phyloP scores from a whole-genome alignment of 2,888 invertebrate species.

The Latheticus oryzae region DNA sequence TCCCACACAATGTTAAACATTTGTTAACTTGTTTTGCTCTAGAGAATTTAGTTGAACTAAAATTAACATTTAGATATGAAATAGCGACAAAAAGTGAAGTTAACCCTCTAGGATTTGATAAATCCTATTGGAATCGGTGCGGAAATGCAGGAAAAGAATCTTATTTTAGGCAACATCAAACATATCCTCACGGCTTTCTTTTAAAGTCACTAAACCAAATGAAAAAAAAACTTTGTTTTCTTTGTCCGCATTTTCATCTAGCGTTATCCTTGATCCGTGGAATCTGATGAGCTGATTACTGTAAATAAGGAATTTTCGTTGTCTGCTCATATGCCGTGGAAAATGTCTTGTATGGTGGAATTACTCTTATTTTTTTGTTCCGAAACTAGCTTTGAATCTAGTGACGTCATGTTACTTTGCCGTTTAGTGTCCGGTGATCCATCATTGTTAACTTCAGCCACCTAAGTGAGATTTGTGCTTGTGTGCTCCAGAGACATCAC shows the following conservation, averaged over 20 bases:
- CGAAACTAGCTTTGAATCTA: slow-evolving; percentile 17
- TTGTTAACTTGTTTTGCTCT: slow-evolving; percentile 34
- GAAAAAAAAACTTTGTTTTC: slow-evolving; percentile 46
- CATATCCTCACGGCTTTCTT: slow-evolving; percentile 47
- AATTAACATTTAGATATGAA: slow-evolving; percentile 32
- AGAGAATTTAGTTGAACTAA: slow-evolving; percentile 31
- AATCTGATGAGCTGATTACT: slow-evolving; percentile 52
- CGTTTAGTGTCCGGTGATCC: slow-evolving; percentile 50
- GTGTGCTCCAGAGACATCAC: slow-evolving; percentile 46
- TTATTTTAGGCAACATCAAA: slow-evolving; percentile 48
- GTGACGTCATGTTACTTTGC: slow-evolving; percentile 46
- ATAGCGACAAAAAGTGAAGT: slow-evolving; percentile 23
- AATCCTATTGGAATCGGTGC: slow-evolving; percentile 39
- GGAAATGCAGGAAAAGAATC: slow-evolving; percentile 41
- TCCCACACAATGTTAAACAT: slow-evolving; percentile 40
- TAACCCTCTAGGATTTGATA: slow-evolving; percentile 26
- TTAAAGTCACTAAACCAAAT: slow-evolving; percentile 49
- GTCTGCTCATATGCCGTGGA: slow-evolving; percentile 8
- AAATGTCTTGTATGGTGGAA: slow-evolving; percentile 7
- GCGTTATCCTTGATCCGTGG: slow-evolving; percentile 46
- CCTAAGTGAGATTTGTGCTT: slow-evolving; percentile 60
- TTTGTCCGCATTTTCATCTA: slow-evolving; percentile 48
- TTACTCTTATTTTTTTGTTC: slow-evolving; percentile 15
- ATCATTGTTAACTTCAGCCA: slow-evolving; percentile 54
- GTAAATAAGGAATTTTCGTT: slow-evolving; percentile 38